phyloP scores from a whole-genome alignment of 2,797 vertebrate genomes.

The Picus viridis region DNA sequence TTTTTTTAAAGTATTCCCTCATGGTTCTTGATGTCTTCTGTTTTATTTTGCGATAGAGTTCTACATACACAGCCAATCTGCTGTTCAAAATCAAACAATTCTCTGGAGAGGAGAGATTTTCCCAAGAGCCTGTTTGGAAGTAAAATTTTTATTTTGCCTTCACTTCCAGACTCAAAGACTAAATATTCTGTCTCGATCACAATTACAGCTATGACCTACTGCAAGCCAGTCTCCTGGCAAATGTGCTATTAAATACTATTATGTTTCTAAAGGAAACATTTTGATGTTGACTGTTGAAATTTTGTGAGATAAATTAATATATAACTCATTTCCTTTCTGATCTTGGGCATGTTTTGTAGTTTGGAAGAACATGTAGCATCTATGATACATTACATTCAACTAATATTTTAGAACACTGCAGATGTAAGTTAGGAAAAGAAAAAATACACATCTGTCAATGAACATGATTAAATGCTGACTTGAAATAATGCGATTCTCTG shows the following conservation, averaged over 20 bases:
- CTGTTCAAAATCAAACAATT: neutral
- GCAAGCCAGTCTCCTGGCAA: neutral
- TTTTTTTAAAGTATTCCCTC: neutral
- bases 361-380: neutral
- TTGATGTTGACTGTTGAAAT: neutral
- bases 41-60: neutral
- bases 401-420: constrained; percentile 9
- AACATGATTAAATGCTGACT: constrained; percentile 8
- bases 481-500: neutral
- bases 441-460: neutral
- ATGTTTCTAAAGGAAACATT: neutral
- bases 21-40: neutral
- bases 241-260: neutral
- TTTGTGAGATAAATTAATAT: neutral
- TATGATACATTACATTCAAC: neutral
- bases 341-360: neutral
- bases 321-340: neutral
- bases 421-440: neutral
- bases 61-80: neutral
- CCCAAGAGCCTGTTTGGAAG: neutral
- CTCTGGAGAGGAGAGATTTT: neutral
- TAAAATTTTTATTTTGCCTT: neutral
- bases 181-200: neutral
- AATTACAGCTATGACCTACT: neutral
- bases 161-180: neutral